Conservation (phyloP, 2,888 invertebrate genomes). For the Biston stratarius region DNA sequence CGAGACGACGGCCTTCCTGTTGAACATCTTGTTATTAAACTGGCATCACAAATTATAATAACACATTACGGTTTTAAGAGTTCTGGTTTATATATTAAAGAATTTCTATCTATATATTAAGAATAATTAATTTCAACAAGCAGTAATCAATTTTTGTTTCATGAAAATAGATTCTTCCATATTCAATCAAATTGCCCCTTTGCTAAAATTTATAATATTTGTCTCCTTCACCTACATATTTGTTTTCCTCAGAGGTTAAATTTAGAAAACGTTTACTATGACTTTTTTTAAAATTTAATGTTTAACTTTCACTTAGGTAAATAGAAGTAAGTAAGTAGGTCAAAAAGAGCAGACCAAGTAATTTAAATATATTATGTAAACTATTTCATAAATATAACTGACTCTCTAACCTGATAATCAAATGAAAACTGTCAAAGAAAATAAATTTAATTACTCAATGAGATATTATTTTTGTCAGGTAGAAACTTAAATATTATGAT, state of each 20-base stretch:
- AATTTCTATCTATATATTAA: too few relatives aligned
- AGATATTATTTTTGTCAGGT: background rate
- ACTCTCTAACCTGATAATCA: conserved; percentile 31
- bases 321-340: background rate
- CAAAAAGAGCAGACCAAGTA: background rate
- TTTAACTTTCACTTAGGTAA: too few relatives aligned
- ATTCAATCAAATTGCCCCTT: too few relatives aligned
- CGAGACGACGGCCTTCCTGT: conserved; percentile 97
- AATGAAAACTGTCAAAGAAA: conserved; percentile 30
- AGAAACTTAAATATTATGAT: background rate
- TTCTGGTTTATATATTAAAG: too few relatives aligned
- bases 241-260: too few relatives aligned
- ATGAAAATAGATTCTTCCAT: too few relatives aligned
- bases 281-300: background rate
- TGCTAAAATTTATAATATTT: too few relatives aligned
- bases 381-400: conserved; percentile 15
- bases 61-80: too few relatives aligned
- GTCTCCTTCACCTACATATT: too few relatives aligned
- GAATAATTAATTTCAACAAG: too few relatives aligned
- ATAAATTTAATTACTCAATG: background rate
- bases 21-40: background rate
- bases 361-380: background rate
- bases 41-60: background rate
- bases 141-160: too few relatives aligned
- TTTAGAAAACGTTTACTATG: too few relatives aligned